Evolutionary conservation across 2,113 vertebrate species (phyloP), one percentile per base, ranked within the genome.

Genomic region (Thamnophis sirtalis): DNA sequence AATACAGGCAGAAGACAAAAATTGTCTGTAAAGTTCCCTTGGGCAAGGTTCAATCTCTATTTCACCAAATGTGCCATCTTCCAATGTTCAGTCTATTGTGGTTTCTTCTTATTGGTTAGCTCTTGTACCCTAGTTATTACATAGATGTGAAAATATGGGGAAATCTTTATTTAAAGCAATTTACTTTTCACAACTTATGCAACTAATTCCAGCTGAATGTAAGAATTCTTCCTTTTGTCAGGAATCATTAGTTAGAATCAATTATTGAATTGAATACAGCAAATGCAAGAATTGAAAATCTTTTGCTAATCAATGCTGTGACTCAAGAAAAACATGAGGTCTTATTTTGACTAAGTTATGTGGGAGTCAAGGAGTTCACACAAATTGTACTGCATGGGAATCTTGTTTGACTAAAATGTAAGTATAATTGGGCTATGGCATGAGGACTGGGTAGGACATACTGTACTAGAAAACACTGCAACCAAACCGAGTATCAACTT

Each of bases 241-340:
- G 90, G 5, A 51, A 92, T 93, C 87, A 88, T 94, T 93, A 90
- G 89, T 91, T 93, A 90, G 4, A 92, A 6, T 26, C 88, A 22
- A 93, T 95, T 95, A 95, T 93, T 91, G 13, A 85, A 85, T 68
- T 84, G 86, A 92, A 87, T 89, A 50, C n/a, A 56, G 93, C 89
- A 91, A 93, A 17, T 88, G 90, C 0, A 2, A 94, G 85, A 91
- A 93, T 94, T 94, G 92, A 84, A 93, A 91, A 56, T 85, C 24
- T 49, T 21, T 0, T 13, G 3, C 28, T 92, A 85, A 49, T 92
- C 73, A 94, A 95, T 49, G 4, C 2, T 8, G 60, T 94, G 48
- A 92, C 48, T 93, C 3, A 43, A 53, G 24, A 54, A 89, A 90
- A 91, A 93, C 15, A 60, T 89, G 90, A 92, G 68, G 2, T 94